Conservation (phyloP, 2,888 invertebrate species). For the Pollenia labialis region DNA sequence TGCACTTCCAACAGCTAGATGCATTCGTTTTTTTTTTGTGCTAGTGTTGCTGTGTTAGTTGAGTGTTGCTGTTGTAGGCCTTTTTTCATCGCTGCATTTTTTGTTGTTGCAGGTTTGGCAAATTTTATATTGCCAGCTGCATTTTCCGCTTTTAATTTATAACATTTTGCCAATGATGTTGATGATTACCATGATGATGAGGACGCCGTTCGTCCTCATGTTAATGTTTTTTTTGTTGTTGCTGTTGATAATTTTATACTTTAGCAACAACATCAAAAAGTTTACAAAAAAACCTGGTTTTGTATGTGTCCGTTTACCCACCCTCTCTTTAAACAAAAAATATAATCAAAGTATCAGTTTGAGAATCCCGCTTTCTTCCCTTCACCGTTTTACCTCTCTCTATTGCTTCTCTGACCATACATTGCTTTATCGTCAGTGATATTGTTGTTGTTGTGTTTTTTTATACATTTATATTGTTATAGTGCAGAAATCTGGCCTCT, state of each 20-base stretch:
- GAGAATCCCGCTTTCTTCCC: neutral
- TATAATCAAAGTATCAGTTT: constrained; percentile 40
- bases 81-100: constrained; percentile 16
- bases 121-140: constrained; percentile 69
- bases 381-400: neutral
- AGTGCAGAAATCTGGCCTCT: constrained; percentile 65
- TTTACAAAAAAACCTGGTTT: constrained; percentile 32
- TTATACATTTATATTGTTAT: constrained; percentile 44
- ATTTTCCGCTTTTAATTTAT: constrained; percentile 73
- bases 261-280: constrained; percentile 54
- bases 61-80: neutral
- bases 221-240: constrained; percentile 45
- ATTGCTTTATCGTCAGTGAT: constrained; percentile 24
- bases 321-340: neutral
- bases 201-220: constrained; percentile 20
- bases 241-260: constrained; percentile 64
- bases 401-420: constrained; percentile 2
- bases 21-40: constrained; percentile 13
- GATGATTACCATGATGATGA: constrained; percentile 49
- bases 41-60: constrained; percentile 42
- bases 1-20: constrained; percentile 48
- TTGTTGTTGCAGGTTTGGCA: constrained; percentile 60
- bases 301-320: neutral
- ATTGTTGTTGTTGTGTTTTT: neutral
- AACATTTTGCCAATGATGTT: constrained; percentile 66